Conservation (phyloP, 2,797 vertebrate genomes). For the Cynopterus sphinx region DNA sequence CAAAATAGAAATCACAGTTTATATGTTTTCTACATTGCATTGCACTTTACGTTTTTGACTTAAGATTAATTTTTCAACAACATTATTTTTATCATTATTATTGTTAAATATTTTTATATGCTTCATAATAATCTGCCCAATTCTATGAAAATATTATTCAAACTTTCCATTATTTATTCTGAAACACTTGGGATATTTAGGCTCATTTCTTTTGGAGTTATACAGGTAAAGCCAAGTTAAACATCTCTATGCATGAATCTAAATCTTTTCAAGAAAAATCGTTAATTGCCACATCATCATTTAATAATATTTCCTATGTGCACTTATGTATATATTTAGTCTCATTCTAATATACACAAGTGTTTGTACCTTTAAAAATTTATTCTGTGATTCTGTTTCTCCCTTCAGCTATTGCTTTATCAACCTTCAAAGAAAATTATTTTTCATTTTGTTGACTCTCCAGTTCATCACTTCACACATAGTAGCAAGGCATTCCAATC, state of each 20-base stretch:
- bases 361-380: not conserved
- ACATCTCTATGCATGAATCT: not conserved
- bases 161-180: not conserved
- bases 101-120: not conserved
- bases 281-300: not conserved
- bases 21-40: not conserved
- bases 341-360: not conserved
- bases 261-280: not conserved
- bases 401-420: not conserved
- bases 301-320: not conserved
- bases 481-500: not conserved
- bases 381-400: not conserved
- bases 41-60: not conserved
- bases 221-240: not conserved
- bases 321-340: not conserved
- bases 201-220: not conserved
- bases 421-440: not conserved
- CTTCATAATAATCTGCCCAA: not conserved
- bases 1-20: not conserved
- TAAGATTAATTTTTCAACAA: not conserved
- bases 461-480: not conserved
- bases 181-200: not conserved
- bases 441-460: not conserved
- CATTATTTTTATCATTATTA: not conserved
- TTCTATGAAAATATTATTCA: not conserved